Base-by-base conservation (phyloP, 2,797 vertebrate genomes). In the Peromyscus nudipes region DNA sequence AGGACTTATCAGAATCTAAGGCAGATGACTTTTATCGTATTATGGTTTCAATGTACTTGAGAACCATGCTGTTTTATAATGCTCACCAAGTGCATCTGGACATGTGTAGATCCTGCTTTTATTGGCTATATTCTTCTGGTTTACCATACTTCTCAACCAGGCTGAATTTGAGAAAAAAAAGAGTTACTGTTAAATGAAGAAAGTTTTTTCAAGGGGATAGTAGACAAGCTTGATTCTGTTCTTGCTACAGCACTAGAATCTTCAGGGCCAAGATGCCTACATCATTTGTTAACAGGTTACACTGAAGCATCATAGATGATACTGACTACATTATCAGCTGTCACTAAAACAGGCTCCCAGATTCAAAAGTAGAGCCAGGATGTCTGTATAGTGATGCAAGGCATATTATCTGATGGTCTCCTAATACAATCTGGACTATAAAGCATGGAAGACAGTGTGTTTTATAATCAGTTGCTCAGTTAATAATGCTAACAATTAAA, bases 1-100 rank as follows among this genome's bases (percentile, higher is more conserved):
- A 97, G 83, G 27, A 52, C 90, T 93, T 96, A 97, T 97, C 79
- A 94, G 92, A 97, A 97, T 94, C 92, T 55, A 97, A 98, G 98
- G 75, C 55, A 92, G 97, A 80, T n/a, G 81, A 93, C 40, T 98
- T 83, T 93, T 80, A 97, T 97, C 94, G 90, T 84, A 95, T 94
- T 84, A 92, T 96, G 64, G 46, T 97, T 97, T 97, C 94, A 95
- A 25, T 91, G 97, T 94, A 94, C 88, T 96, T 97, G 90, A 96
- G 97, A 93, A 96, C 60, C 95, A 75, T 92, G 65, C 55, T 85
- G 96, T 89, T 96, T 97, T 97, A 91, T 85, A 62, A 85, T 93
- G 89, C 67, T 84, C 62, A 73, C 2, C 3, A 9, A 9, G 57
- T 75, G 8, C 60, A 9, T 69, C 16, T 40, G 23, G 25, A 83